Percentiles rank a stretch among this genome's conserved stretches.
These are phyloP conservation scores for Pocillopora damicornis DNA, from an alignment of 64 coral and sea anemone genomes.

Conservation along the genomic window DNA sequence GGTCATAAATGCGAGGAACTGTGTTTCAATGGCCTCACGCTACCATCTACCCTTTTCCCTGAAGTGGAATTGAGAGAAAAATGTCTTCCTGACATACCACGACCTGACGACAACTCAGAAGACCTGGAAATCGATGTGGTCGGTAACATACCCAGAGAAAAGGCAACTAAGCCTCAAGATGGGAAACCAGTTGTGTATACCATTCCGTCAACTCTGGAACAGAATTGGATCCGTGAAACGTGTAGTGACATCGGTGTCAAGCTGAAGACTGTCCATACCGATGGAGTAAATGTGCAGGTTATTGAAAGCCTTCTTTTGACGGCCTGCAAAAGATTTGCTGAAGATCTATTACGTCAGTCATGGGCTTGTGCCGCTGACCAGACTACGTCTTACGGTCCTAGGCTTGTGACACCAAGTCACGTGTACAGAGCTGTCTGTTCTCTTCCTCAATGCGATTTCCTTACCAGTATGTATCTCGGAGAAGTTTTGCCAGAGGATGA, in stretches of 20 bases:
- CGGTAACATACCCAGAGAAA: constrained; percentile 1
- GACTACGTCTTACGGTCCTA: constrained; percentile 37
- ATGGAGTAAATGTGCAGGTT: constrained; percentile 48
- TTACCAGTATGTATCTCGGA: constrained; percentile 11
- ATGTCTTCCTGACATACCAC: constrained; percentile 34
- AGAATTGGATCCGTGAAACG: constrained; percentile 60
- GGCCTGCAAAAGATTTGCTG: constrained; percentile 44
- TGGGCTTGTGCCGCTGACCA: constrained; percentile 35
- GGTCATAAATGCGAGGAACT: constrained; percentile 15
- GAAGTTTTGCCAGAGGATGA: not conserved
- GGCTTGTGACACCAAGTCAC: constrained; percentile 56
- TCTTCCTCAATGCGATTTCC: constrained; percentile 68
- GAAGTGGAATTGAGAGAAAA: constrained; percentile 48
- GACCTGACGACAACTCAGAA: not conserved
- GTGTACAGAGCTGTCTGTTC: constrained; percentile 52
- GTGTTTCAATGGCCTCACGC: constrained; percentile 16
- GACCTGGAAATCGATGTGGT: constrained; percentile 81
- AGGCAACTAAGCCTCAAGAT: constrained; percentile 1
- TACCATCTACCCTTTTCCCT: constrained; percentile 27
- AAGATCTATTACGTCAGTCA: constrained; percentile 58
- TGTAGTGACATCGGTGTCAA: constrained; percentile 65
- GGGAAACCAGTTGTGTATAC: constrained; percentile 16
- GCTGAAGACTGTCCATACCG: constrained; percentile 36
- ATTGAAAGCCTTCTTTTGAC: constrained; percentile 58
- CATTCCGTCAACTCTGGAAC: constrained; percentile 33